Conservation (phyloP, 2,888 invertebrate genomes). For the Phalera bucephala region DNA sequence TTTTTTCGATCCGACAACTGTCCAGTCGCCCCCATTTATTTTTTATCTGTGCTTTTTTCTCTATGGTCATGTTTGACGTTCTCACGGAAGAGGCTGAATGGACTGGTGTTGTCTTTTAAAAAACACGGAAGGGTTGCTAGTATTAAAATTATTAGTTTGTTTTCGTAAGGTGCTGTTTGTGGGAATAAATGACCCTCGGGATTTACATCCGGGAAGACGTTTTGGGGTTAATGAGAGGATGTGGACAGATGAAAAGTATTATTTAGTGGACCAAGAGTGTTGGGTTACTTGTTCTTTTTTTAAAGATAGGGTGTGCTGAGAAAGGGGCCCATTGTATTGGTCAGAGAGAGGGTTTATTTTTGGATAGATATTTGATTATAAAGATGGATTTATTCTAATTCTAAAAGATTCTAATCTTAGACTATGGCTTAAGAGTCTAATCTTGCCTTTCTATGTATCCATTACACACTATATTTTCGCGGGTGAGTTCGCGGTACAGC, state of each 20-base stretch:
- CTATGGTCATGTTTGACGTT: conserved; percentile 72
- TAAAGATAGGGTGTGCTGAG: conserved; percentile 8
- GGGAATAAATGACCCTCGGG: conserved; percentile 77
- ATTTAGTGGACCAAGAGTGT: conserved; percentile 58
- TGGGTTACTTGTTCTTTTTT: conserved; percentile 36
- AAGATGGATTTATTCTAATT: too few relatives aligned
- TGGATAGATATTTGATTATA: background rate
- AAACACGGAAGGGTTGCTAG: conserved; percentile 79
- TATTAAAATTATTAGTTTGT: conserved; percentile 76
- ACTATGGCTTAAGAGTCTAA: too few relatives aligned
- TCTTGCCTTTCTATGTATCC: too few relatives aligned
- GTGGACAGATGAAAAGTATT: conserved; percentile 58
- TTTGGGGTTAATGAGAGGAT: conserved; percentile 65
- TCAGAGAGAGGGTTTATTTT: conserved; percentile 15
- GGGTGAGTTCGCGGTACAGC: too few relatives aligned
- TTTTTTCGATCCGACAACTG: conserved; percentile 66
- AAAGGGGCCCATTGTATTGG: conserved; percentile 22
- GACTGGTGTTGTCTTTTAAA: conserved; percentile 54
- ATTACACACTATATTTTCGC: too few relatives aligned
- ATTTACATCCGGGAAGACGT: conserved; percentile 78
- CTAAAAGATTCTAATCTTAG: too few relatives aligned
- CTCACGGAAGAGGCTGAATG: conserved; percentile 79
- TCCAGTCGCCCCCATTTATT: conserved; percentile 72
- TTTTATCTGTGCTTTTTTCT: conserved; percentile 65
- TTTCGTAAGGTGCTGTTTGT: conserved; percentile 72